Base-by-base conservation (phyloP, 1,140 invertebrate genomes). In the Calliopsis andreniformis region DNA sequence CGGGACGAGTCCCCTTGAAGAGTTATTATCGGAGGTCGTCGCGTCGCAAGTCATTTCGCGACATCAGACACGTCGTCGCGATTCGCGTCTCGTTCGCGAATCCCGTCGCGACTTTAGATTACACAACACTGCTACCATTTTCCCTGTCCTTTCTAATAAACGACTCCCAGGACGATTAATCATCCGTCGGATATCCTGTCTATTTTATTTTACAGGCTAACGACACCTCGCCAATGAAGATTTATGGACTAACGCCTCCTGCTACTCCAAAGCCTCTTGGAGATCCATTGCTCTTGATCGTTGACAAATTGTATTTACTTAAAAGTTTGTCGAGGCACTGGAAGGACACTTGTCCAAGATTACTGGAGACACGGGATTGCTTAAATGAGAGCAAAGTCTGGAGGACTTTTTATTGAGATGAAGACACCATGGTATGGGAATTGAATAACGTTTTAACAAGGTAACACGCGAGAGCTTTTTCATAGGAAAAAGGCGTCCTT, bases 161-260 rank as follows among this genome's bases (percentile, higher is more conserved):
- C 64, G 47, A 67, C 30, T 7, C 8, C n/a, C 6, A 32, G 20
- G 32, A 30, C 66, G 18, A 69, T 69, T 69, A 69, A 69, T 69
- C 66, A 58, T 69, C 8, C 51, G 23, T 25, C 8, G 35, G 16
- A 16, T 28, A 6, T n/a, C 43, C 30, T 8, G 20, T 0, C 35
- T 25, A 32, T 69, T 69, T 69, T 56, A 45, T 58, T 69, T 69
- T 7, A 28, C 12, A 14, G 35, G 18, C 25, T 58, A 69, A 69
- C 23, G 66, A 69, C 66, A 69, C 66, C 53, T 58, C 25, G 39
- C 53, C 39, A 58, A 69, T 69, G 39, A 45, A 69, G 66, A 69
- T 69, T 69, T 69, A 69, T 58, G 66, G 39, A 55, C 16, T 10
- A 42, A 16, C n/a, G 14, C n/a, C 28, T 18, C 18, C n/a, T 30